Evolutionary conservation across 2,113 vertebrate species (phyloP), one percentile per base, ranked within the genome.

Genomic region (Atractosteus spatula): DNA sequence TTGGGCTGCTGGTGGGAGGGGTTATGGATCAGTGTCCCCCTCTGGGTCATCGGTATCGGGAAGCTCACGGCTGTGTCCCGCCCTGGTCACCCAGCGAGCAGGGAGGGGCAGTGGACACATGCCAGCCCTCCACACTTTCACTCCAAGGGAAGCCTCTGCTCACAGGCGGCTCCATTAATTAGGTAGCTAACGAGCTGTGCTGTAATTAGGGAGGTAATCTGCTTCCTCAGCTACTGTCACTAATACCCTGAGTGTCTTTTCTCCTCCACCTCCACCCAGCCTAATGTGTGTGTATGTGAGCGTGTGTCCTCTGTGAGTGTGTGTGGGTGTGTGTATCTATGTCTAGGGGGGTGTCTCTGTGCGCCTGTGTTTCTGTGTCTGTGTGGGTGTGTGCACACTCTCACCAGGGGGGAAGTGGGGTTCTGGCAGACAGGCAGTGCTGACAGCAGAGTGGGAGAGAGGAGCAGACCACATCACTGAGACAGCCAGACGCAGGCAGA

Each of bases 171-270:
- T 29, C 29, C 1, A 69, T 5, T 7, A 71, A 70, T 62, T n/a
- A 78, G 76, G 68, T 42, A 77, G 77, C 82, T 82, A 76, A 72
- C 74, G n/a, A 78, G 81, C 82, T 80, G 80, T 29, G 42, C 79
- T 77, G 79, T 14, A 79, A 59, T 75, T 62, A 75, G 72, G n/a
- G 71, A 71, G 66, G 63, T 85, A 86, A 72, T 51, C 56, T 71
- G 67, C 74, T 42, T 54, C 44, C 41, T 74, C 62, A 45, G 44
- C 56, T 78, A 59, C 47, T 51, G 55, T 59, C 61, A 66, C 14
- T 62, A 16, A 45, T 2, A 16, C 11, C 55, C 8, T n/a, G 13
- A 3, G 7, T 54, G 16, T 4, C 16, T 3, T 57, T 3, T 3
- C n/a, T 14, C 42, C 16, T 13, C 14, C 13, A 17, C 7, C 57